Conservation (phyloP, 1,140 invertebrate species). For the Idris sp. region DNA sequence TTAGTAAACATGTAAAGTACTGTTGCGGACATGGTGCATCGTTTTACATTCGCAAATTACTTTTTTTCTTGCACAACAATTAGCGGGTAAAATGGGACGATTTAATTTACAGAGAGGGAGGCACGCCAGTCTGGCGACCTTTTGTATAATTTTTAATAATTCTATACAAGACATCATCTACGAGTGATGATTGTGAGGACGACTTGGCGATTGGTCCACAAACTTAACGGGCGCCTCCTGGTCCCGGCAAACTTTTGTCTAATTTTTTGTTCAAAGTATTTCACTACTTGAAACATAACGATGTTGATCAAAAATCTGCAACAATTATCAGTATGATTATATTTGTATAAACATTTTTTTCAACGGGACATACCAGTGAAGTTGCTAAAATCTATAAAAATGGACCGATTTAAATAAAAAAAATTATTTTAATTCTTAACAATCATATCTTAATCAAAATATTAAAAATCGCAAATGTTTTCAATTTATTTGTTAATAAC, state of each 20-base stretch:
- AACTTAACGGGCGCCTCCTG: slow-evolving; percentile 12
- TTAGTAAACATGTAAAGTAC: no score
- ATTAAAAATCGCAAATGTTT: no score
- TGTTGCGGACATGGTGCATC: slow-evolving; percentile 21
- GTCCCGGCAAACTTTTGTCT: not conserved
- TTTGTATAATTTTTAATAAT: slow-evolving; percentile 12
- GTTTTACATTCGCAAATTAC: slow-evolving; percentile 14
- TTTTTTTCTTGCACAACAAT: slow-evolving; percentile 10
- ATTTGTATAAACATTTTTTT: no score
- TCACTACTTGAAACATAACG: slow-evolving; percentile 17
- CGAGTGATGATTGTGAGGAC: slow-evolving; percentile 41
- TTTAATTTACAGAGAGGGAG: slow-evolving; percentile 39
- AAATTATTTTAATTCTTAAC: no score
- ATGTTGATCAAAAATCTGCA: slow-evolving; percentile 19
- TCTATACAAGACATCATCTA: slow-evolving; percentile 31
- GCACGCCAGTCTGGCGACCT: not conserved
- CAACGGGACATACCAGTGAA: no score
- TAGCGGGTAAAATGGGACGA: slow-evolving; percentile 28
- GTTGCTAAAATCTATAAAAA: no score
- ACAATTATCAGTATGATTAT: no score
- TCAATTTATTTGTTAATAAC: no score
- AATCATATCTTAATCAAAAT: no score
- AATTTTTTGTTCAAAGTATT: slow-evolving; percentile 11
- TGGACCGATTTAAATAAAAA: no score
- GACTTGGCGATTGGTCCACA: slow-evolving; percentile 54